These are phyloP conservation scores for Polyploca ridens DNA, from an alignment of 2,888 invertebrate genomes.

Conservation along the genomic window DNA sequence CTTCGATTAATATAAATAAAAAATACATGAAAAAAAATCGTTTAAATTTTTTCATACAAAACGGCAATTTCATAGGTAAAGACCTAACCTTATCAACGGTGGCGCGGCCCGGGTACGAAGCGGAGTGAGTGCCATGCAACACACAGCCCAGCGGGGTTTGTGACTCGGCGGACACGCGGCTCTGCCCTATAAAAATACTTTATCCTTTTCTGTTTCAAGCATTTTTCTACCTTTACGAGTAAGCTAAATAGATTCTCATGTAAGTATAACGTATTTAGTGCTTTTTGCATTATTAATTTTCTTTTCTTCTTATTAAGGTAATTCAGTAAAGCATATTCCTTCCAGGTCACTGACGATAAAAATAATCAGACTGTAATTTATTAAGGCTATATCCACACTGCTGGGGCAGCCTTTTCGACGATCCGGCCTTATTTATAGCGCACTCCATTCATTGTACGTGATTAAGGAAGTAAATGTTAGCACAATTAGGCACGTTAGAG, in stretches of 20 bases:
- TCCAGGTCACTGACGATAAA: conserved; percentile 17
- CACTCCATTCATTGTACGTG: conserved; percentile 61
- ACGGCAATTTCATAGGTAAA: too few relatives aligned
- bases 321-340: not conserved
- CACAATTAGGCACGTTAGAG: conserved; percentile 70
- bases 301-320: not conserved
- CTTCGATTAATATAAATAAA: too few relatives aligned
- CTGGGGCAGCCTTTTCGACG: conserved; percentile 13
- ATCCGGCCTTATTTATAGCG: conserved; percentile 53
- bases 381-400: conserved; percentile 5
- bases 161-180: too few relatives aligned
- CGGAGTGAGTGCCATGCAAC: too few relatives aligned
- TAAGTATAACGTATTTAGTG: not conserved
- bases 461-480: conserved; percentile 78
- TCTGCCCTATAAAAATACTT: not conserved
- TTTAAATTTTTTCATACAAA: too few relatives aligned
- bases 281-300: not conserved
- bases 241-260: too few relatives aligned
- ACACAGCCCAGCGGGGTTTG: too few relatives aligned
- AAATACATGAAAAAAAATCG: too few relatives aligned
- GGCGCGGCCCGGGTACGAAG: too few relatives aligned
- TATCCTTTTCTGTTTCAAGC: not conserved
- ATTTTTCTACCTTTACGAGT: too few relatives aligned
- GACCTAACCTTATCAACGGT: too few relatives aligned
- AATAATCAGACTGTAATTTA: conserved; percentile 21